Conservation (phyloP, 2,113 vertebrate species). For the Perca fluviatilis region DNA sequence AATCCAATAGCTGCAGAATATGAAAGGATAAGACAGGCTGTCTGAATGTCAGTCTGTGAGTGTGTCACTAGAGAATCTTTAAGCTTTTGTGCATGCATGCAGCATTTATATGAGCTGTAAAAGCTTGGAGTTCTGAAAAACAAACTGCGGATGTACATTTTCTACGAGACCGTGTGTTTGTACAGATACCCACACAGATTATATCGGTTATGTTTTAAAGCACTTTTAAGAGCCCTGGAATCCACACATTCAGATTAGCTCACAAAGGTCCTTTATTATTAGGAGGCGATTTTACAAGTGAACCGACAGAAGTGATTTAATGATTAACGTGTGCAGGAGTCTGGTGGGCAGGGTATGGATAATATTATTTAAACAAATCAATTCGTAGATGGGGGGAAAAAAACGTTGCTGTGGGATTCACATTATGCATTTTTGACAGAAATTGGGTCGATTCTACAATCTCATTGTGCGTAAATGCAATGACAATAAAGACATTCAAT, state of each 20-base stretch:
- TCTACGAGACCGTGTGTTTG: neutral
- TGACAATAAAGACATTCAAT: no score
- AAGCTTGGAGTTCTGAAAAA: neutral
- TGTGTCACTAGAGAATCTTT: conserved; percentile 7
- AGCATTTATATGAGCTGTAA: neutral
- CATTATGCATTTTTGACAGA: no score
- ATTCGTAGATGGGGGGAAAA: neutral
- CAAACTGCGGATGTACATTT: neutral
- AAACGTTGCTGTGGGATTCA: neutral
- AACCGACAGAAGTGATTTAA: conserved; percentile 51
- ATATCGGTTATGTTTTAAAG: neutral
- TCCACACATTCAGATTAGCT: neutral
- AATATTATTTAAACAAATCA: neutral
- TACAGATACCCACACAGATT: neutral
- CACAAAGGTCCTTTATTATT: conserved; percentile 25
- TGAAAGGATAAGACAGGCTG: conserved; percentile 42
- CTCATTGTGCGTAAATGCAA: no score
- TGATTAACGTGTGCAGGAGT: conserved; percentile 67
- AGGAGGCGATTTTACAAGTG: conserved; percentile 25
- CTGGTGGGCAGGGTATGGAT: conserved; percentile 21
- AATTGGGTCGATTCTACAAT: no score
- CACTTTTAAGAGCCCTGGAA: neutral
- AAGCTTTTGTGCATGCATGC: neutral
- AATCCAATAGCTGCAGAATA: conserved; percentile 61
- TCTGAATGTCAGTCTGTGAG: conserved; percentile 6